A percentile compares a stretch with the other conserved stretches of the same genome.
These are phyloP conservation scores for Fopius arisanus DNA, from an alignment of 1,140 invertebrate genomes.

Conservation along the genomic window DNA sequence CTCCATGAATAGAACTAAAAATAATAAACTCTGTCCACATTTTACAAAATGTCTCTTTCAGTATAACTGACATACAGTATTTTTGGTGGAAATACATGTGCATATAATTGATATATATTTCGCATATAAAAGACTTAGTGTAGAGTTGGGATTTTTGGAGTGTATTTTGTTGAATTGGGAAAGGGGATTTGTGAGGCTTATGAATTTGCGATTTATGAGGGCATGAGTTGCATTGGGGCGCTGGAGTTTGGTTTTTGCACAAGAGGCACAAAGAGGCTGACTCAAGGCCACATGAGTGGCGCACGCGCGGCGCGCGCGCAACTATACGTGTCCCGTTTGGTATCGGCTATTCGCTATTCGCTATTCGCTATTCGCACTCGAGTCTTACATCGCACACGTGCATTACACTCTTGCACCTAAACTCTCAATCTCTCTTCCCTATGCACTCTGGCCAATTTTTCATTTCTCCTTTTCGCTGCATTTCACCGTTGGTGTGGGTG, in stretches of 20 bases:
- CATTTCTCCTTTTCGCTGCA: slow-evolving; percentile 16
- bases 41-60: no score
- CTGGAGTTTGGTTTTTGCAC: slow-evolving; percentile 32
- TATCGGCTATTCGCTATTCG: slow-evolving; percentile 26
- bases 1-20: no score
- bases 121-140: no score
- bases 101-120: no score
- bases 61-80: no score
- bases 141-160: no score
- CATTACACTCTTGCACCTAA: slow-evolving; percentile 21
- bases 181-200: no score
- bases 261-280: slow-evolving; percentile 63
- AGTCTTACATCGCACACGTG: slow-evolving; percentile 34
- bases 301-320: slow-evolving; percentile 45
- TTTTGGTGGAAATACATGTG: no score
- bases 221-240: background rate
- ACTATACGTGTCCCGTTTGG: slow-evolving; percentile 44
- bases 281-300: slow-evolving; percentile 57
- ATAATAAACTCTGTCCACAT: no score
- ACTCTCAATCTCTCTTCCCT: slow-evolving; percentile 15
- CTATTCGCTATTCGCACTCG: slow-evolving; percentile 27
- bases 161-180: no score
- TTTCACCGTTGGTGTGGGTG: slow-evolving; percentile 1
- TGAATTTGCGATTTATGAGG: no score
- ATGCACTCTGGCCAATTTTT: background rate